Evolutionary conservation across 2,797 vertebrate genomes (phyloP), one percentile per base, ranked within the genome.

Genomic region (Typhlichthys subterraneus): DNA sequence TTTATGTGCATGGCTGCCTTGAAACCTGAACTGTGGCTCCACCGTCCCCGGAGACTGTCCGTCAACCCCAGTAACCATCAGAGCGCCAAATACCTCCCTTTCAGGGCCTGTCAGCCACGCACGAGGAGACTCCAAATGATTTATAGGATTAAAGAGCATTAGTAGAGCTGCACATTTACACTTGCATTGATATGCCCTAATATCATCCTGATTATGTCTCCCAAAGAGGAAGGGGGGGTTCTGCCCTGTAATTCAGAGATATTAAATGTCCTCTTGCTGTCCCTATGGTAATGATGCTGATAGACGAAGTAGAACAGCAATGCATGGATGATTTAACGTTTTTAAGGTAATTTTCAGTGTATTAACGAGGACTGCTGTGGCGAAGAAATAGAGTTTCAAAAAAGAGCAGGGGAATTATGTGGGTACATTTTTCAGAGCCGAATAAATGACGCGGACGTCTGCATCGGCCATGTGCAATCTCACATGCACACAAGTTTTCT

Each of bases 1-100:
- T 90, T 89, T 86, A 91, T 90, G 87, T 86, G 87, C 90, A 89
- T 90, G 90, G 88, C 85, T 73, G 78, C 84, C 73, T 84, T 64
- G 74, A 85, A 88, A 88, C 86, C 88, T 88, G 84, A 88, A 87
- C 87, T 83, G 80, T 65, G 77, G 77, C 80, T 83, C 77, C 57
- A 63, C 79, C 75, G 45, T 88, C 89, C 80, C 88, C 0, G 62
- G 82, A 89, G 90, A 87, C 75, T 83, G 87, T 83, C 88, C 75
- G 81, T 90, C 89, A 88, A 83, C 79, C 85, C 81, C 76, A 82
- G 83, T 89, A 86, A 88, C 82, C 85, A 75, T 89, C 83, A 83
- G 78, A 83, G 87, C 63, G 68, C 81, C 82, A 83, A 88, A 87
- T 80, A 76, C 73, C 85, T 80, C 80, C 75, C 75, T 82, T 85